Percentiles rank a stretch among this genome's conserved stretches.
These are phyloP conservation scores for Masnerella sp. DNA, from an alignment of 2,888 invertebrate genomes.

Conservation along the genomic window DNA sequence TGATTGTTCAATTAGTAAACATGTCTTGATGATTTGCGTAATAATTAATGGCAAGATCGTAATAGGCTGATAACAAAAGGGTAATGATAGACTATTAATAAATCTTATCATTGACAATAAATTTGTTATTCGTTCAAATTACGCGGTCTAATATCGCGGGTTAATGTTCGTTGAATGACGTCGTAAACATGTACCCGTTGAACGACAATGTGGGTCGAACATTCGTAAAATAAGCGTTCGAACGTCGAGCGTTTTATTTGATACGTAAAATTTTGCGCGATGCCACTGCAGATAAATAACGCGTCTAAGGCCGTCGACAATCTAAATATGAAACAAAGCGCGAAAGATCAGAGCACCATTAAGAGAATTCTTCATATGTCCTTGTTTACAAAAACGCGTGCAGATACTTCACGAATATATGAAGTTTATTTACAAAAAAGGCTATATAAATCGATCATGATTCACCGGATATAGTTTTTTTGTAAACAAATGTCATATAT, in stretches of 20 bases:
- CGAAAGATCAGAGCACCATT: slow-evolving; percentile 29
- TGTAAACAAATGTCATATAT: too few species aligned
- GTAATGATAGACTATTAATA: slow-evolving; percentile 16
- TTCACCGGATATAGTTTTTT: too few species aligned
- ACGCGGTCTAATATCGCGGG: slow-evolving; percentile 25
- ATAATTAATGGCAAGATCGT: slow-evolving; percentile 7
- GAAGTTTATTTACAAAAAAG: too few species aligned
- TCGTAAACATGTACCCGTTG: slow-evolving; percentile 16
- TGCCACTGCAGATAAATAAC: slow-evolving; percentile 8
- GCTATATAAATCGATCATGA: too few species aligned
- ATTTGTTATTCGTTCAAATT: slow-evolving; percentile 24
- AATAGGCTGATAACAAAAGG: slow-evolving; percentile 8
- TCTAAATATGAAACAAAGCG: slow-evolving; percentile 33
- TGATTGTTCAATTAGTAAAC: too few species aligned
- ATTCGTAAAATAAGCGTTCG: neutral
- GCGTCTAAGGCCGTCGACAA: slow-evolving; percentile 7
- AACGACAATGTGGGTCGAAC: neutral
- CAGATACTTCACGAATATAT: too few species aligned
- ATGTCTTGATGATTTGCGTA: too few species aligned
- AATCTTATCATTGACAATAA: slow-evolving; percentile 26
- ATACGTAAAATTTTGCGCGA: neutral
- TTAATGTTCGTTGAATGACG: slow-evolving; percentile 29
- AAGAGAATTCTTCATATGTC: too few species aligned
- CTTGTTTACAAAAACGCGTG: too few species aligned
- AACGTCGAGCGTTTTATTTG: neutral